Evolutionary conservation across 2,113 vertebrate species (phyloP).

Genomic region (Coryphaenoides rupestris): DNA sequence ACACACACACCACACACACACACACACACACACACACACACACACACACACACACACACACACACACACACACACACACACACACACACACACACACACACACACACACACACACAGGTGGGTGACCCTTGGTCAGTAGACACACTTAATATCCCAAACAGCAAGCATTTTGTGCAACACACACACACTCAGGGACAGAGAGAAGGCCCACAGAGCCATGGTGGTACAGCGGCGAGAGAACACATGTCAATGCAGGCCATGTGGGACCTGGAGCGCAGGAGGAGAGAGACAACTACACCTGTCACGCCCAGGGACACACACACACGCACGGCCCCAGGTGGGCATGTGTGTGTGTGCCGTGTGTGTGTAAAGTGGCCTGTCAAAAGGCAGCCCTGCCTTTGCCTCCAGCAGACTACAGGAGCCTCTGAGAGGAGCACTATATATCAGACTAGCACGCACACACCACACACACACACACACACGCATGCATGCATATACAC

Average conservation of each 20-base stretch:
- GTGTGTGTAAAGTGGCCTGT: conserved; percentile 16
- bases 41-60: conserved; percentile 11
- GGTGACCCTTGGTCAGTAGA: no score
- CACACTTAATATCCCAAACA: no score
- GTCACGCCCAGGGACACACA: conserved; percentile 66
- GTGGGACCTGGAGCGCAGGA: conserved; percentile 57
- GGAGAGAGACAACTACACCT: conserved; percentile 72
- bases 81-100: conserved; percentile 12
- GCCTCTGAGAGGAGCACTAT: not conserved
- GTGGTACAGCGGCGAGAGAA: conserved; percentile 55
- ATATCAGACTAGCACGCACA: not conserved
- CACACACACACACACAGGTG: conserved; percentile 12
- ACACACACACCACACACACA: no score
- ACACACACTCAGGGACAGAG: no score
- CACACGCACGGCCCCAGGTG: not conserved
- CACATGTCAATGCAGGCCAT: conserved; percentile 72
- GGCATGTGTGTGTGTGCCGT: conserved; percentile 10
- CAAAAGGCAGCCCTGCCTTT: conserved; percentile 22
- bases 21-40: not conserved
- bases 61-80: conserved; percentile 6
- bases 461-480: no score
- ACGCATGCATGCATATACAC: no score
- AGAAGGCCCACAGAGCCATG: conserved; percentile 22
- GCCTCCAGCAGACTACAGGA: conserved; percentile 19
- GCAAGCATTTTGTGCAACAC: no score